Base-by-base conservation (phyloP, 2,113 vertebrate species). In the Dipodomys spectabilis region DNA sequence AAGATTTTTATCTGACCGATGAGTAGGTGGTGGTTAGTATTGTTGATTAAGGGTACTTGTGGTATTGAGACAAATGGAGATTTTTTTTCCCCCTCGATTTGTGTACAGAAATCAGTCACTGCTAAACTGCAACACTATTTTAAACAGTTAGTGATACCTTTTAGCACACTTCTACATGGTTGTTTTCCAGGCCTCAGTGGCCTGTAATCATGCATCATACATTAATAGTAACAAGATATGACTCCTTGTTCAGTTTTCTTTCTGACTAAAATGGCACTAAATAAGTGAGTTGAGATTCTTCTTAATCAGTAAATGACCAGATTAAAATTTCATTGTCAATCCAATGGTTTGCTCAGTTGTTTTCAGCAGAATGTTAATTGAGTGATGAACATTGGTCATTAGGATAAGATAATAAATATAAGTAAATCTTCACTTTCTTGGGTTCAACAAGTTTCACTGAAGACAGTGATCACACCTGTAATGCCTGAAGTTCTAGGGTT, bases 341-440 rank as follows among this genome's bases (percentile, higher is more conserved):
- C 65, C 88, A 20, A 74, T 86, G 10, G 53, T 75, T 96, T 82
- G 23, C 53, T 93, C 89, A 53, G 65, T 92, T 93, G 20, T 27
- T 71, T 78, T 10, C 2, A 90, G 57, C 11, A 32, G 57, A 79
- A 53, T 95, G 62, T 75, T 82, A 72, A 89, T 22, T 83, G 35
- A 85, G n/a, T 78, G 81, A 72, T 89, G 32, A 89, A 87, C 89
- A 77, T 89, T 91, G 82, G 49, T 35, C 45, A 86, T 96, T 79
- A 86, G 68, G 86, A 60, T 88, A 69, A 95, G 57, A 86, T 86
- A 84, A 45, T 73, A 85, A 95, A 32, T 30, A 78, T 4, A 94
- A 82, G 44, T 39, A 94, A 93, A 85, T 86, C 64, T 65, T 88
- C 71, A 64, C 13, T 78, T 89, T 82, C 28, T 91, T 81, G 60